Percentiles rank a stretch among this genome's conserved stretches.
Conservation (phyloP, 2,888 invertebrate genomes). For the Ichneumoninae sp. region DNA sequence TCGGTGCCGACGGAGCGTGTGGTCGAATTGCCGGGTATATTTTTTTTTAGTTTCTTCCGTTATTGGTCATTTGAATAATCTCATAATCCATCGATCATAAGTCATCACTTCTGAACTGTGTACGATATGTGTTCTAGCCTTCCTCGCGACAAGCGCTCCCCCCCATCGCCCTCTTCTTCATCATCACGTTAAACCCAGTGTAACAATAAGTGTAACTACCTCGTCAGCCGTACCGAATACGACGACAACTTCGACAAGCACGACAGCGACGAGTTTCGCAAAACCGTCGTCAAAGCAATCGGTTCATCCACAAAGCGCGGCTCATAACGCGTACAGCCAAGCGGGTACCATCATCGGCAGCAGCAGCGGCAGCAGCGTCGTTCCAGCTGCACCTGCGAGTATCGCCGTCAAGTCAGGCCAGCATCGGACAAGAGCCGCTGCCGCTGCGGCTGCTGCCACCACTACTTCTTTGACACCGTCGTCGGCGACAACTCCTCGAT, state of each 20-base stretch:
- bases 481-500: conserved; percentile 57
- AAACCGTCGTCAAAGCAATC: conserved; percentile 80
- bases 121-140: conserved; percentile 87
- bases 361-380: conserved; percentile 76
- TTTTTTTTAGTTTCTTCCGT: neutral
- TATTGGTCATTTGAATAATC: neutral
- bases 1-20: neutral
- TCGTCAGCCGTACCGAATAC: conserved; percentile 67
- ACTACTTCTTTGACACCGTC: conserved; percentile 51
- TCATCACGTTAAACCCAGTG: conserved; percentile 79
- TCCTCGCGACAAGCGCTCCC: conserved; percentile 90
- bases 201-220: conserved; percentile 69
- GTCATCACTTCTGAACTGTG: conserved; percentile 72
- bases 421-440: conserved; percentile 52
- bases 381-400: conserved; percentile 73
- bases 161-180: conserved; percentile 85
- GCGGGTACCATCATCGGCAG: conserved; percentile 72
- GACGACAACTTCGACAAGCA: conserved; percentile 65
- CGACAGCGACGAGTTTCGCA: conserved; percentile 72
- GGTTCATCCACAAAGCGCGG: conserved; percentile 75
- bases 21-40: conserved; percentile 7
- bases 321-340: conserved; percentile 69
- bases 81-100: conserved; percentile 12
- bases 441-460: conserved; percentile 74
- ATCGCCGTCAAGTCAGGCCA: neutral